These are phyloP conservation scores for Acromyrmex charruanus DNA, from an alignment of 1,140 invertebrate genomes.

Conservation along the genomic window DNA sequence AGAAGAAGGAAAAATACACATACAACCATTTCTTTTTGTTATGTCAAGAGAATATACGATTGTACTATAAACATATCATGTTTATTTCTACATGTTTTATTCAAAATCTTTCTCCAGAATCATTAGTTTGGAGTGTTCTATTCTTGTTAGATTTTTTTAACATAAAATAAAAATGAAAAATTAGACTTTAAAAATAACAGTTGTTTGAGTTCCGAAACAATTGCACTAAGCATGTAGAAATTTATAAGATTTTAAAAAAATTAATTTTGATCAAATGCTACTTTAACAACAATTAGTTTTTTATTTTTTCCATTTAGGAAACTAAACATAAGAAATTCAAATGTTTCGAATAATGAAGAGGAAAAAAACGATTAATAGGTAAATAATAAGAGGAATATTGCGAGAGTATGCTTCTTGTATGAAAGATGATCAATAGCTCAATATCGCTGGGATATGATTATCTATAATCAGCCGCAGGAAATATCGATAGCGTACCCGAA, in stretches of 20 bases:
- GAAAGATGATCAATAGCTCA: constrained; percentile 25
- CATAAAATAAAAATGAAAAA: background rate
- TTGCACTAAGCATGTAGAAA: background rate
- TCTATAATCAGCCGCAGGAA: constrained; percentile 58
- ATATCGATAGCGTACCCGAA: constrained; percentile 50
- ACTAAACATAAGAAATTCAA: background rate
- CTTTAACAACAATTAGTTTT: background rate
- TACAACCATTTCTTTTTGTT: background rate
- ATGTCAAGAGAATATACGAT: background rate
- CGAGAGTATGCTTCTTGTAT: background rate
- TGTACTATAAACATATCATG: background rate
- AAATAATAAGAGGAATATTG: background rate
- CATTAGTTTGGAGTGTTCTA: background rate
- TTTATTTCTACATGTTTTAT: constrained; percentile 16
- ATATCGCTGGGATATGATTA: constrained; percentile 31
- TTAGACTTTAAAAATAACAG: background rate
- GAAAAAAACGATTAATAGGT: background rate
- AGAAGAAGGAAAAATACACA: background rate
- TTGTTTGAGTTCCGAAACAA: background rate
- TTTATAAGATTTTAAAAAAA: background rate
- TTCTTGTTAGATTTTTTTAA: background rate
- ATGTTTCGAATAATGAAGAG: background rate
- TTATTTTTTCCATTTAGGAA: background rate
- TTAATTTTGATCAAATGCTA: background rate
- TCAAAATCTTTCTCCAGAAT: background rate